Base-by-base conservation (phyloP, 2,888 invertebrate species). In the Schizaphis graminum region DNA sequence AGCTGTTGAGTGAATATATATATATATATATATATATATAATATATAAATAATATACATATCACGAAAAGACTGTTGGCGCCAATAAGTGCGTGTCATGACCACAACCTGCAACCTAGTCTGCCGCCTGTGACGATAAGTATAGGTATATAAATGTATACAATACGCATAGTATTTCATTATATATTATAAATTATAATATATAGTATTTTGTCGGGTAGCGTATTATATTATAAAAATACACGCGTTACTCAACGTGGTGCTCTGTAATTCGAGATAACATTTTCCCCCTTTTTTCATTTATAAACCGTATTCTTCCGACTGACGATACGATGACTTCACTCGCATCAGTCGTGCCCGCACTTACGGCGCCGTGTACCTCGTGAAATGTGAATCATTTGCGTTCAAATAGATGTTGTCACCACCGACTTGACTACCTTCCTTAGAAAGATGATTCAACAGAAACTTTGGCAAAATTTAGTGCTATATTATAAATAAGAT, bases 21-120 rank as follows among this genome's bases (percentile, higher is more conserved):
- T 44, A 44, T n/a, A n/a, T n/a, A n/a, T n/a, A n/a, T n/a, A n/a
- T n/a, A n/a, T n/a, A n/a, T n/a, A n/a, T n/a, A 1, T 89, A 89
- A 16, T 61, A 77, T 77, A 16, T 67, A 16, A n/a, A 49, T 49
- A 49, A 49, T 67, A 77, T 21, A 77, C 35, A 77, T 35, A 77
- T 77, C 16, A 35, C 8, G 57, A 53, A 56, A 89, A 89, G 56
- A 61, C 47, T 11, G 41, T 41, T 84, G 91, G 91, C 91, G 91
- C 91, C 91, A 91, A 47, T 28, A 91, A 91, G 91, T 91, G 84
- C 89, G 89, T 56, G 57, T 49, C 89, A 89, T 61, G 89, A 61
- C n/a, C 61, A 61, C 61, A 41, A n/a, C 53, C 89, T n/a, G n/a
- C 89, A 56, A 24, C 44, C 35, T 24, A 35, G 89, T 57, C 89